Evolutionary conservation across 1,140 invertebrate genomes (phyloP).

Genomic region (Pogonomyrmex barbatus): DNA sequence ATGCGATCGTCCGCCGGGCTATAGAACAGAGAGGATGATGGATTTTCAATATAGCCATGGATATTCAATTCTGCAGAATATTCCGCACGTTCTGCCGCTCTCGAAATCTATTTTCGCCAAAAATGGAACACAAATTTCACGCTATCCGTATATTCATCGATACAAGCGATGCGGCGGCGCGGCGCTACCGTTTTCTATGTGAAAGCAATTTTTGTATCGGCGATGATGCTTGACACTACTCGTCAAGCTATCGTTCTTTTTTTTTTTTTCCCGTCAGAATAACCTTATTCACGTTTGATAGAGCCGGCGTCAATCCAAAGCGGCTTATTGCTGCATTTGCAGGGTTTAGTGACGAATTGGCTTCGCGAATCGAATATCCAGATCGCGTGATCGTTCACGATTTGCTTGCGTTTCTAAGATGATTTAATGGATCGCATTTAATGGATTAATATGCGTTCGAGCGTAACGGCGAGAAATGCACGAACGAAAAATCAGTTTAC

Average conservation of each 20-base stretch:
- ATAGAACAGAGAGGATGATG: conserved; percentile 15
- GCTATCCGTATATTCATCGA: conserved; percentile 24
- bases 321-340: conserved; percentile 48
- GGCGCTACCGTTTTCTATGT: not conserved
- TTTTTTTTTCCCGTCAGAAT: conserved; percentile 36
- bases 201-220: conserved; percentile 33
- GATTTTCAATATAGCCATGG: conserved; percentile 21
- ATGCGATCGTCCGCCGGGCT: not conserved
- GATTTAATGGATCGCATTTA: conserved; percentile 56
- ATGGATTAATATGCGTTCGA: conserved; percentile 69
- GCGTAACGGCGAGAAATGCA: conserved; percentile 27
- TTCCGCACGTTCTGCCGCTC: not conserved
- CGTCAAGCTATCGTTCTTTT: conserved; percentile 16
- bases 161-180: not conserved
- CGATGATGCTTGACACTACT: not conserved
- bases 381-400: conserved; percentile 35
- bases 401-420: conserved; percentile 39
- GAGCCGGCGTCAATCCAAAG: conserved; percentile 30
- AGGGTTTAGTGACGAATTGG: conserved; percentile 54
- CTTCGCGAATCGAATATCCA: conserved; percentile 62
- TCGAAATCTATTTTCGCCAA: conserved; percentile 6
- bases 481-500: conserved; percentile 70
- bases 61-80: conserved; percentile 6
- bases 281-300: conserved; percentile 47
- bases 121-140: conserved; percentile 42